These are phyloP conservation scores for Notiomystis cincta DNA, from an alignment of 2,113 vertebrate genomes.

Conservation along the genomic window DNA sequence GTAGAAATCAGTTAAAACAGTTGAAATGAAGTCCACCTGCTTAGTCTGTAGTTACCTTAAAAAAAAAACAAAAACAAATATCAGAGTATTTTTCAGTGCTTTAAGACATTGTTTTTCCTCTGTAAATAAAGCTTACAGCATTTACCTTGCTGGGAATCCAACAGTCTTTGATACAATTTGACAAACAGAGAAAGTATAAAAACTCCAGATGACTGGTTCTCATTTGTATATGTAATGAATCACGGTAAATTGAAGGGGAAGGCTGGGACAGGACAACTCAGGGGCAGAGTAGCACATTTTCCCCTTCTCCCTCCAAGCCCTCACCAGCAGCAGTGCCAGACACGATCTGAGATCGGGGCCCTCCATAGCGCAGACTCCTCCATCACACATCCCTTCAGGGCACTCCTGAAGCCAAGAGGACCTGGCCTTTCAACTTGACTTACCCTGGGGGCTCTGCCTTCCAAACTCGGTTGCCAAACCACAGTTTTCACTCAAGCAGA, in stretches of 20 bases:
- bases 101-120: neutral
- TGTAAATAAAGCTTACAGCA: neutral
- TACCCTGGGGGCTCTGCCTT: neutral
- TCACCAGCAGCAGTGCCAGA: neutral
- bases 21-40: neutral
- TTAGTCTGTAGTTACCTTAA: neutral
- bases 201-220: neutral
- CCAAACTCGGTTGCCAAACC: neutral
- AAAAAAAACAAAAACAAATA: neutral
- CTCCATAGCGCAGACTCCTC: neutral
- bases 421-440: neutral
- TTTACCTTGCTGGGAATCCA: neutral
- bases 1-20: neutral
- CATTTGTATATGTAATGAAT: neutral
- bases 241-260: neutral
- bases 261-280: neutral
- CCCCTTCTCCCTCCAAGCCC: neutral
- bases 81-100: neutral
- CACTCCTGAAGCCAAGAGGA: neutral
- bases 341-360: neutral
- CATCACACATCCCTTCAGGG: neutral
- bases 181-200: neutral
- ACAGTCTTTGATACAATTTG: neutral
- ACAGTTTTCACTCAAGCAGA: neutral
- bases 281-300: neutral